A percentile compares a stretch with the other conserved stretches of the same genome.
These are phyloP conservation scores for Tupaia tana DNA, from an alignment of 2,113 vertebrate species.

Conservation along the genomic window DNA sequence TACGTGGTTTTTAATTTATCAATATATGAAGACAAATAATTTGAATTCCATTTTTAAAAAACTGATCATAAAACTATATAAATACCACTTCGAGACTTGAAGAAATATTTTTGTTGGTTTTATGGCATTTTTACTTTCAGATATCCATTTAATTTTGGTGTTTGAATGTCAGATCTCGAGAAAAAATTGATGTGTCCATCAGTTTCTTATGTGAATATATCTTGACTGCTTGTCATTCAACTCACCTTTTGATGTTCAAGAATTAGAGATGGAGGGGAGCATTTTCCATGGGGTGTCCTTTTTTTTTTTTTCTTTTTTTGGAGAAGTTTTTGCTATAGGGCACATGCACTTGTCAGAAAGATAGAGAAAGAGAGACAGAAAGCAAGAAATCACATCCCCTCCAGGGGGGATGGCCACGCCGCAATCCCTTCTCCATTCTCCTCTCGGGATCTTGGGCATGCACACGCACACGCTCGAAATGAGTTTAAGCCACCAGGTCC, in stretches of 20 bases:
- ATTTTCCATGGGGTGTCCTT: background rate
- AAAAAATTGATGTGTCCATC: background rate
- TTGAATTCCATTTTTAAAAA: background rate
- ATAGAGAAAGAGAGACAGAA: too few species aligned
- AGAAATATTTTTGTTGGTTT: background rate
- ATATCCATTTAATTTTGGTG: background rate
- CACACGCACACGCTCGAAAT: too few species aligned
- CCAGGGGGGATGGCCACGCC: too few species aligned
- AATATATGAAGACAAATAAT: background rate
- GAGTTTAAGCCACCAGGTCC: too few species aligned
- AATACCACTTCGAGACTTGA: background rate
- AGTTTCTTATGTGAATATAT: background rate
- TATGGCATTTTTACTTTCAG: slow-evolving; percentile 2
- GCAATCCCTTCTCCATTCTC: too few species aligned
- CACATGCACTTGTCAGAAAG: too few species aligned
- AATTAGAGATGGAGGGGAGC: background rate
- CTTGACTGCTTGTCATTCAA: background rate
- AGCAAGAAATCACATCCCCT: too few species aligned
- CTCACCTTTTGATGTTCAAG: background rate
- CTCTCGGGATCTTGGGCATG: too few species aligned
- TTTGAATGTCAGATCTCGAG: background rate
- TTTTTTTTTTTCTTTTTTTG: background rate
- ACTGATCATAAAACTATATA: slow-evolving; percentile 30
- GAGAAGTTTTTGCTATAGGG: too few species aligned
- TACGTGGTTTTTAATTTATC: background rate